Percentiles rank a stretch among this genome's conserved stretches.
These are phyloP conservation scores for Arrhopalites spinosus DNA, from an alignment of 2,888 invertebrate species.

Conservation along the genomic window DNA sequence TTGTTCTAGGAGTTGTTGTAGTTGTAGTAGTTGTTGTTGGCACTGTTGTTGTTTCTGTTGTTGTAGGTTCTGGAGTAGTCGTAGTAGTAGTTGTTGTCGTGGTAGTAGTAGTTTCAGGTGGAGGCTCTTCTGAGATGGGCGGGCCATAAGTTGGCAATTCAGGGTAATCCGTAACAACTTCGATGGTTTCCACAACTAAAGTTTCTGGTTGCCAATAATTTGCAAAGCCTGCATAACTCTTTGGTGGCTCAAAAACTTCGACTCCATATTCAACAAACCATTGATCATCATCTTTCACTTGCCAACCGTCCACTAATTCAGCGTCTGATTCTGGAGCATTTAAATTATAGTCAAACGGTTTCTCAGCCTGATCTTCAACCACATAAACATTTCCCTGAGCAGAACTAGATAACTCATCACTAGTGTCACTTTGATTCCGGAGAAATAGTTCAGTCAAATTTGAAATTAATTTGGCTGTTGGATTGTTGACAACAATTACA, in stretches of 20 bases:
- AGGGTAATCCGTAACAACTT: no score
- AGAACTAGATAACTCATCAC: not conserved
- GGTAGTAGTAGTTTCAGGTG: not conserved
- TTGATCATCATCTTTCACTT: not conserved
- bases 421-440: not conserved
- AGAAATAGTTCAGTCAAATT: not conserved
- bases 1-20: not conserved
- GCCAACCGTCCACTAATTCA: not conserved
- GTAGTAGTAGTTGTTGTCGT: no score
- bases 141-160: not conserved
- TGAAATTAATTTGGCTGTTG: no score
- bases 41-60: not conserved
- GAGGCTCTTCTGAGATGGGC: not conserved
- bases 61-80: not conserved
- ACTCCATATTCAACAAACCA: not conserved
- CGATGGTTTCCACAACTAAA: no score
- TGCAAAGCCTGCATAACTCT: not conserved
- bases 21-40: constrained; percentile 5
- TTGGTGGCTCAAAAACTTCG: not conserved
- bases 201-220: no score
- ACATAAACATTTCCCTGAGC: not conserved
- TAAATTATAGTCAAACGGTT: not conserved
- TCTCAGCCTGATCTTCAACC: not conserved
- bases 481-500: no score
- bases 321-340: not conserved